Conservation (phyloP, 2,797 vertebrate genomes). For the Pangasius mekongensis region DNA sequence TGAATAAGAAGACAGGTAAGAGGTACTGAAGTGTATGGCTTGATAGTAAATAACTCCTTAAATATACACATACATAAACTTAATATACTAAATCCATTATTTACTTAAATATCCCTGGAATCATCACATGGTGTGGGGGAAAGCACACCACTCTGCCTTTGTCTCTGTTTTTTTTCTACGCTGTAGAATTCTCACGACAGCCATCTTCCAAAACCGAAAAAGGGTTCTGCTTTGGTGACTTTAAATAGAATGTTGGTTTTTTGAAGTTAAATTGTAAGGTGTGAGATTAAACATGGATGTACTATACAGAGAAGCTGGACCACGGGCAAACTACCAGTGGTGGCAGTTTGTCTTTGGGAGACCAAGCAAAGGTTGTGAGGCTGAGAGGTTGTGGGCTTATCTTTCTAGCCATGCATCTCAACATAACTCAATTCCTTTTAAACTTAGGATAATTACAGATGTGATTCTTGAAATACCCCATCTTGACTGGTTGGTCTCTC, state of each 20-base stretch:
- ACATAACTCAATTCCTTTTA: background rate
- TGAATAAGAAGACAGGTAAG: conserved; percentile 80
- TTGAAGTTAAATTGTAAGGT: conserved; percentile 41
- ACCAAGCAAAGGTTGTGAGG: conserved; percentile 19
- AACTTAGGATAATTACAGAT: conserved; percentile 14
- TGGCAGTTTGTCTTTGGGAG: conserved; percentile 48
- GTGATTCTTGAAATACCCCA: conserved; percentile 39
- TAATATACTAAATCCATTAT: conserved; percentile 70
- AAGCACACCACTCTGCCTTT: conserved; percentile 54
- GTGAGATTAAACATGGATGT: conserved; percentile 25
- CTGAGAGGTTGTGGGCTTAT: background rate
- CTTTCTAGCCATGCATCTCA: background rate
- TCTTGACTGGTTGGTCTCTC: conserved; percentile 25
- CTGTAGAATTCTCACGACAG: conserved; percentile 64
- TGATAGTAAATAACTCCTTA: conserved; percentile 77
- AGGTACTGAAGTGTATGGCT: conserved; percentile 89
- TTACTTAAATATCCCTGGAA: conserved; percentile 80
- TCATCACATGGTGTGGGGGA: conserved; percentile 65
- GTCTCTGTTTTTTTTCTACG: conserved; percentile 59
- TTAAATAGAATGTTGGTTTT: conserved; percentile 56
- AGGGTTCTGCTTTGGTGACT: conserved; percentile 66
- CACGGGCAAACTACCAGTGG: conserved; percentile 41
- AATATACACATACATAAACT: conserved; percentile 76
- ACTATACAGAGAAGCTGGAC: conserved; percentile 45
- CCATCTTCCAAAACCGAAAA: conserved; percentile 67